These are phyloP conservation scores for Mungos mungo DNA, from an alignment of 2,113 vertebrate genomes.

Conservation along the genomic window DNA sequence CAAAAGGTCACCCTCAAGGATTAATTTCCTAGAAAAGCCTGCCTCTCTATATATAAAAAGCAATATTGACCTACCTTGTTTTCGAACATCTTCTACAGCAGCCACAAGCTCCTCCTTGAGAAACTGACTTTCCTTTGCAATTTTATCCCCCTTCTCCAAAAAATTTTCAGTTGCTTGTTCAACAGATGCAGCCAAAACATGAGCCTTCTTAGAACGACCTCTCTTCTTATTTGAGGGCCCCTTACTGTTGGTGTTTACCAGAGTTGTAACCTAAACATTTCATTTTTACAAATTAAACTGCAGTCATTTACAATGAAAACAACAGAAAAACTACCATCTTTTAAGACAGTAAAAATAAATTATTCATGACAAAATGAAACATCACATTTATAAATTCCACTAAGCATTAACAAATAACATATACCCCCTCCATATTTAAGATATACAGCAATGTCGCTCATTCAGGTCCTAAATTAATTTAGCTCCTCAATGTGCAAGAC, in stretches of 20 bases:
- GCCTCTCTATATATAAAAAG: neutral
- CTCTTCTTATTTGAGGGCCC: conserved; percentile 99
- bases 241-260: conserved; percentile 98
- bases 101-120: conserved; percentile 97
- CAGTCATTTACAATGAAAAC: conserved; percentile 55
- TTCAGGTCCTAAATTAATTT: conserved; percentile 58
- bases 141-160: conserved; percentile 98
- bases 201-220: conserved; percentile 99
- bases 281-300: conserved; percentile 48
- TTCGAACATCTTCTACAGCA: conserved; percentile 98
- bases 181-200: conserved; percentile 97
- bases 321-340: conserved; percentile 18
- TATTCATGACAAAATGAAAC: conserved; percentile 12
- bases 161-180: conserved; percentile 99
- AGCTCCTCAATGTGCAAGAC: neutral
- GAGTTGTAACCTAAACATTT: conserved; percentile 93
- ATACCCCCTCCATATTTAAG: conserved; percentile 15
- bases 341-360: conserved; percentile 5
- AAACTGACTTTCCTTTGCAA: conserved; percentile 98
- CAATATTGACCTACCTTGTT: conserved; percentile 90
- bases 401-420: conserved; percentile 39
- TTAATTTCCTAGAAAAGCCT: neutral
- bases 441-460: neutral
- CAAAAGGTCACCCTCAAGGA: neutral
- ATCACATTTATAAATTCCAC: neutral